phyloP scores from a whole-genome alignment of 2,113 vertebrate species.

The Rafetus swinhoei region DNA sequence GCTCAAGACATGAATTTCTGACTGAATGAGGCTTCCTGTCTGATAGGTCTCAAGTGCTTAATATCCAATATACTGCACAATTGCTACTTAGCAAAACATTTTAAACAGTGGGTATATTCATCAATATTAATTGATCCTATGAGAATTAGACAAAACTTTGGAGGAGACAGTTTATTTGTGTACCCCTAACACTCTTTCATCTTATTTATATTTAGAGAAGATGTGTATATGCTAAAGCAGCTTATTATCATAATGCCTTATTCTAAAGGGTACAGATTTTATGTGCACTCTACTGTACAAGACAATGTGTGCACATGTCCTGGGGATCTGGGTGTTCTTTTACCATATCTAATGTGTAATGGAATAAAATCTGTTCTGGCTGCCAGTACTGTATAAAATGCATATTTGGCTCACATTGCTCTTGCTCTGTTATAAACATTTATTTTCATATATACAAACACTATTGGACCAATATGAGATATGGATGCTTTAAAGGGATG shows the following conservation, averaged over 20 bases:
- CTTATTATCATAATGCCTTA: neutral
- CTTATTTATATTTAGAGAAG: neutral
- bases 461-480: constrained; percentile 27
- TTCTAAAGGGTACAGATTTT: neutral
- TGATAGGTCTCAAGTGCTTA: constrained; percentile 46
- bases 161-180: neutral
- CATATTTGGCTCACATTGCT: neutral
- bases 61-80: constrained; percentile 27
- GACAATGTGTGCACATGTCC: neutral
- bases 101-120: constrained; percentile 1
- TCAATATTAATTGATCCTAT: neutral
- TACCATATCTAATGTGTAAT: neutral
- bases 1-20: constrained; percentile 45
- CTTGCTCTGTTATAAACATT: constrained; percentile 14
- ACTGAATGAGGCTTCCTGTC: neutral
- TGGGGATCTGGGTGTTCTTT: neutral
- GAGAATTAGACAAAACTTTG: neutral
- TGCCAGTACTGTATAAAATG: neutral
- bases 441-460: constrained; percentile 11
- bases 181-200: neutral
- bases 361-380: neutral
- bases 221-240: rapidly evolving
- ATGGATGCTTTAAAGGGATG: constrained; percentile 37
- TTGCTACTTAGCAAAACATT: constrained; percentile 35
- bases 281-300: neutral